Base-by-base conservation (phyloP, 2,113 vertebrate genomes). In the Crypturellus undulatus region DNA sequence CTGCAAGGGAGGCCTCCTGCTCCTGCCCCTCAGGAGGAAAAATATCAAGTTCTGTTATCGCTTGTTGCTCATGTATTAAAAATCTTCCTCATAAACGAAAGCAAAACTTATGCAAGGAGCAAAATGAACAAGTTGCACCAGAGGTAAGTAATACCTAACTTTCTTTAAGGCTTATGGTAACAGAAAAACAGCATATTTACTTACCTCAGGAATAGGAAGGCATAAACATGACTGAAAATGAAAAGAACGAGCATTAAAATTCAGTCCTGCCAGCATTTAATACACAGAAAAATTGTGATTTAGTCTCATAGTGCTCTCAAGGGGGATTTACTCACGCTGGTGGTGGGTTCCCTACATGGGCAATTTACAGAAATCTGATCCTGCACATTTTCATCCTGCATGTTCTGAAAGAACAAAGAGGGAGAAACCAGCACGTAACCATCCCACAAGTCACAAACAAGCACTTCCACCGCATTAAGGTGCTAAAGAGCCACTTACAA, bases 201-300 rank as follows among this genome's bases (percentile, higher is more conserved):
- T 98, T 92, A 98, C 98, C 78, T 97, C 89, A 45, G 97, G 92
- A 42, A 97, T 92, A 71, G 97, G 96, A 54, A 98, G 96, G 64
- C 97, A 97, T 0, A 95, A 87, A 56, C 97, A 98, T 16, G 85
- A 38, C 62, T 98, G 97, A 59, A 94, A 97, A 97, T 89, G 88
- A 96, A 87, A 91, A 93, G 67, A 95, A 24, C 6, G 47, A 80
- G 36, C 17, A 26, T 97, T 94, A 97, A 51, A 72, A 83, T 69
- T 16, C 59, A 77, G 49, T 59, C 63, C 2, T 13, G 13, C 28
- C 17, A 30, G 6, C 60, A 13, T 30, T 52, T 43, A 52, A 11
- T 17, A 21, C 28, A 51, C 34, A 43, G 49, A 12, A 13, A 72
- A 76, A 8, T 34, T 26, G 70, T 18, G 32, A 38, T 36, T 54